Base-by-base conservation (phyloP, 2,888 invertebrate species). In the Mystacides longicornis region DNA sequence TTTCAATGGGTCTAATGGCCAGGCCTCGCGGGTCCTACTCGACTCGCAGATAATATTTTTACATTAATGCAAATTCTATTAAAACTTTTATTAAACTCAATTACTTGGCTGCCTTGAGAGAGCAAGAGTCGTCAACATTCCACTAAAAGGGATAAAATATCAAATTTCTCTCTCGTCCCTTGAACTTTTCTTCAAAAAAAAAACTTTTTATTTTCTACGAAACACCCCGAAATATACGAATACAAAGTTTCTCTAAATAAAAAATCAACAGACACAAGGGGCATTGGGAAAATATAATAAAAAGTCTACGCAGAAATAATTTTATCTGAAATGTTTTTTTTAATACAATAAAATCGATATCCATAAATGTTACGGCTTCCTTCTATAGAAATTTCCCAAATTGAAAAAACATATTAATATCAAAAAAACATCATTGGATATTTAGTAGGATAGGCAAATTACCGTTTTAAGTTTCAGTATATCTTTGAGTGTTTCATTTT, bases 61-160 rank as follows among this genome's bases (percentile, higher is more conserved):
- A 48, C 54, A 54, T 54, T 49, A 54, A 54, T 54, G 54, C 54
- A 54, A 54, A 54, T 54, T 54, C 54, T 54, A 54, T 49, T 54
- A 54, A 54, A 49, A 54, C 49, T 49, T 54, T 54, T 49, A 49
- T 49, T 43, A 54, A 54, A 54, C 54, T 54, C 54, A 54, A 54
- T 54, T 54, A 54, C 54, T 54, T 33, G 23, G 23, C 48, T 23
- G 49, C 42, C 49, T 42, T 37, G 16, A 27, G 43, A 33, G 43
- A 33, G 42, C 23, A 33, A n/a, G 48, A 47, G 52, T 48, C 42
- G 33, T 46, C 19, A 43, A 53, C 47, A 46, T 52, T 31, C 21
- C 20, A 3, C 52, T 19, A 16, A 19, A 31, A 47, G 23, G 52
- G 45, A 43, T 31, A 18, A 21, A 33, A 46, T 37, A 23, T 37